These are phyloP conservation scores for Sisor rabdophorus DNA, from an alignment of 2,113 vertebrate genomes.

Conservation along the genomic window DNA sequence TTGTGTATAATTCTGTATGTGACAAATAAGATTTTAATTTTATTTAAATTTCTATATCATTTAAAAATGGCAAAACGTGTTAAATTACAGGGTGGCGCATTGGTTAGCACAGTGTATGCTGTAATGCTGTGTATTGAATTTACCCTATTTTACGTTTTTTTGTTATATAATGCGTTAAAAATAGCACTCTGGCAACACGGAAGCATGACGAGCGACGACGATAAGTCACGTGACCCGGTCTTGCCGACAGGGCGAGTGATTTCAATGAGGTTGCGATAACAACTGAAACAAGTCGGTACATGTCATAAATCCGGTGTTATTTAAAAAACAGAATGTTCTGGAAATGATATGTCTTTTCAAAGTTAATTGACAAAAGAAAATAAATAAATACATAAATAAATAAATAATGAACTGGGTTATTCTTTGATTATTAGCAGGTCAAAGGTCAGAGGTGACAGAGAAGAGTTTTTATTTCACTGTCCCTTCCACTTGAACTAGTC, in stretches of 20 bases:
- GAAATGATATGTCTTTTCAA: background rate
- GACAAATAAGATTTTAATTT: too few species aligned
- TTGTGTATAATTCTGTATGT: too few species aligned
- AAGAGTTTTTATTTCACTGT: background rate
- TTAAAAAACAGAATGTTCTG: background rate
- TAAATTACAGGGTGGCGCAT: too few species aligned
- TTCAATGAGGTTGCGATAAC: slow-evolving; percentile 4
- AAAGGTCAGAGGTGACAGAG: background rate
- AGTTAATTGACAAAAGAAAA: background rate
- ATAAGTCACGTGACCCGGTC: background rate
- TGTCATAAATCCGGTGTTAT: background rate
- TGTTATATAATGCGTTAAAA: too few species aligned
- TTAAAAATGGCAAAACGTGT: too few species aligned
- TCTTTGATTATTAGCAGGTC: background rate
- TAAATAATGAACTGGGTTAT: too few species aligned
- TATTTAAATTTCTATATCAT: too few species aligned
- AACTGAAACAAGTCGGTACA: slow-evolving; percentile 6
- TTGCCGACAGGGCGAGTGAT: background rate
- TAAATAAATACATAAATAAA: background rate
- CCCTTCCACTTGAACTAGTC: background rate
- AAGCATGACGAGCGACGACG: background rate
- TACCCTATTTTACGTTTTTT: too few species aligned
- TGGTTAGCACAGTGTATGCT: too few species aligned
- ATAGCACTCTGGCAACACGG: background rate
- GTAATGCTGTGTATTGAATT: too few species aligned